Evolutionary conservation across 2,888 invertebrate species (phyloP).

Genomic region (Alitta virens): DNA sequence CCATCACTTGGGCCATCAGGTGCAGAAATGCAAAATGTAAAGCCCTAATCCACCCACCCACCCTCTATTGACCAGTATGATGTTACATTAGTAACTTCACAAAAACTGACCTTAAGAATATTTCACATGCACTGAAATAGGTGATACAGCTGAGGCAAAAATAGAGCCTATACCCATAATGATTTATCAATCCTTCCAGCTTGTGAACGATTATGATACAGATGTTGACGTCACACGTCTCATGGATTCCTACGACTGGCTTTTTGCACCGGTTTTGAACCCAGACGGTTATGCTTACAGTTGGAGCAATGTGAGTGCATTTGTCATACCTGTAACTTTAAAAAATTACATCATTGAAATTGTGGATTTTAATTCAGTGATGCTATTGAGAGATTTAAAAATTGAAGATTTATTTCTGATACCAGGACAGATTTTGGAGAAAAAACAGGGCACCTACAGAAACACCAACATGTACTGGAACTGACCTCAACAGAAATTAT

Average conservation of each 20-base stretch:
- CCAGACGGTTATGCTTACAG: constrained; percentile 26
- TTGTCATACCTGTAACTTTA: no score
- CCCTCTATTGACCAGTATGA: no score
- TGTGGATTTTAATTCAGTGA: no score
- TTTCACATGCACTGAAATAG: no score
- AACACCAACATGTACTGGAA: constrained; percentile 18
- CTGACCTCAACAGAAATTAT: constrained; percentile 28
- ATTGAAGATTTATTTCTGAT: neutral
- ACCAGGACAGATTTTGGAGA: constrained; percentile 27
- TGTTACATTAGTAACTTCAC: no score
- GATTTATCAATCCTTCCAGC: neutral
- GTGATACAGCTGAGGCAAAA: no score
- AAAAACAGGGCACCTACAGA: constrained; percentile 18
- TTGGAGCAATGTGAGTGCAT: constrained; percentile 11
- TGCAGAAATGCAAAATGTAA: no score
- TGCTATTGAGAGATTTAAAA: neutral
- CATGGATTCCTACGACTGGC: constrained; percentile 24
- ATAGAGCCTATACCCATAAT: no score
- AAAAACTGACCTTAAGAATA: no score
- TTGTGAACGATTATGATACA: constrained; percentile 1
- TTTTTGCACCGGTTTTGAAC: constrained; percentile 25
- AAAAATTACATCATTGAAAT: no score
- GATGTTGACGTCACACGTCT: constrained; percentile 18
- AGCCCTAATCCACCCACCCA: no score
- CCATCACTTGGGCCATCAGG: no score